phyloP scores from a whole-genome alignment of 1,140 invertebrate genomes.

The Drosophila pandora region DNA sequence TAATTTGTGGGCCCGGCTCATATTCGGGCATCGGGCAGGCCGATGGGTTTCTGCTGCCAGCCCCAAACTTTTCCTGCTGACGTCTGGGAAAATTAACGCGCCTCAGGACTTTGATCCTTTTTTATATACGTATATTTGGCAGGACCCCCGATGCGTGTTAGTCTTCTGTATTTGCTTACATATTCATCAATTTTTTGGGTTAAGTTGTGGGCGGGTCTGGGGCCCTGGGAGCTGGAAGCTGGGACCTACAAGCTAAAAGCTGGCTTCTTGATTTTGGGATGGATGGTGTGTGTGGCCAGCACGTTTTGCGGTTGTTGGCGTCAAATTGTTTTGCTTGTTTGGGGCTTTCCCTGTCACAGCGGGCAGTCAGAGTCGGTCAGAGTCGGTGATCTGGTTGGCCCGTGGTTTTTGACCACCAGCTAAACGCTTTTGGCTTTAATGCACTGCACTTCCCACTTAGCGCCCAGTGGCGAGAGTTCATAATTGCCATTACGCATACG shows the following conservation, averaged over 20 bases:
- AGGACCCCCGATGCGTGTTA: slow-evolving; percentile 55
- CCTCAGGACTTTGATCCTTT: slow-evolving; percentile 78
- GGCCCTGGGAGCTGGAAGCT: not conserved
- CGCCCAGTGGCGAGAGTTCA: slow-evolving; percentile 53
- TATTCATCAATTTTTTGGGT: slow-evolving; percentile 81
- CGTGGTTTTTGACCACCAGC: slow-evolving; percentile 56
- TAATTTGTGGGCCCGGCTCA: slow-evolving; percentile 69
- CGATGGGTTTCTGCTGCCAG: not conserved
- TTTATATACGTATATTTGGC: slow-evolving; percentile 48
- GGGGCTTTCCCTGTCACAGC: slow-evolving; percentile 74
- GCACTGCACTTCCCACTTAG: slow-evolving; percentile 39
- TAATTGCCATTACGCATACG: slow-evolving; percentile 77
- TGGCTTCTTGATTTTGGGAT: slow-evolving; percentile 1
- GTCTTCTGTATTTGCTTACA: slow-evolving; percentile 74
- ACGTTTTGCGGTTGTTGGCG: slow-evolving; percentile 77
- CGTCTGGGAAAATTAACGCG: slow-evolving; percentile 77
- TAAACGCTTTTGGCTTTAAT: slow-evolving; percentile 79
- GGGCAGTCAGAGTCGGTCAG: slow-evolving; percentile 38
- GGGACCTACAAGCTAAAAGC: not conserved
- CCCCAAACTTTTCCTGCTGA: slow-evolving; percentile 74
- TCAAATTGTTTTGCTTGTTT: slow-evolving; percentile 81
- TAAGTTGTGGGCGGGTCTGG: slow-evolving; percentile 64
- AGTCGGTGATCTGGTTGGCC: slow-evolving; percentile 59
- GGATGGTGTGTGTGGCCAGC: slow-evolving; percentile 27
- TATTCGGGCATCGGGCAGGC: slow-evolving; percentile 37